Evolutionary conservation across 2,113 vertebrate species (phyloP), one percentile per base, ranked within the genome.

Genomic region (Cryptoleucopteryx plumbea): DNA sequence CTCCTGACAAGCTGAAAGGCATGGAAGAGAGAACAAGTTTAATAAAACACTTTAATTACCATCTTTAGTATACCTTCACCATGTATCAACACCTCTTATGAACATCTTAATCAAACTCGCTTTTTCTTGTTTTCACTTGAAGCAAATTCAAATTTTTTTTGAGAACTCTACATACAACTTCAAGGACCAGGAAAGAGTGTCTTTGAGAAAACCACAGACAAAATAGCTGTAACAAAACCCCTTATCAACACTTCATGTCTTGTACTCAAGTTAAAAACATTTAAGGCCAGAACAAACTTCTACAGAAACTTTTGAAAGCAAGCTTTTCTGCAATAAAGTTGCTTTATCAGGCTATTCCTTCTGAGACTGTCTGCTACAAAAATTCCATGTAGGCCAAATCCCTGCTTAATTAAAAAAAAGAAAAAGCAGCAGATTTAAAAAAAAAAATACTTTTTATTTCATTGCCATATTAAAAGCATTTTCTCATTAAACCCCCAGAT

Each of bases 121-220:
- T 90, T 96, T 92, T 89, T 86, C n/a, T 93, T 95, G 56, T 93
- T 95, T 97, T 95, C 80, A 94, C 61, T 95, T 92, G 40, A 96
- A 93, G 62, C 2, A 79, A 94, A 95, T 90, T 96, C 91, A 80
- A 63, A 74, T 84, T 81, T 90, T 65, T 85, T 85, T 94, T 0
- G 34, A 97, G 96, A 97, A 84, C 42, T 92, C 67, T 85, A 82
- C 42, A 53, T 31, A 52, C 5, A 83, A 29, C 36, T 86, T 82
- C 50, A 93, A 90, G 50, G 16, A 93, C 27, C 13, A 88, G 21
- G 11, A 27, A 47, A 8, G 1, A 81, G 56, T n/a, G 8, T 68
- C 42, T 94, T 95, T 80, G 48, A 95, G 62, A 86, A 94, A 87
- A 85, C 2, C 12, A 32, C 50, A 96, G 72, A 68, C 31, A 65